phyloP scores from a whole-genome alignment of 2,888 invertebrate species.

The Drosophila crucigera region DNA sequence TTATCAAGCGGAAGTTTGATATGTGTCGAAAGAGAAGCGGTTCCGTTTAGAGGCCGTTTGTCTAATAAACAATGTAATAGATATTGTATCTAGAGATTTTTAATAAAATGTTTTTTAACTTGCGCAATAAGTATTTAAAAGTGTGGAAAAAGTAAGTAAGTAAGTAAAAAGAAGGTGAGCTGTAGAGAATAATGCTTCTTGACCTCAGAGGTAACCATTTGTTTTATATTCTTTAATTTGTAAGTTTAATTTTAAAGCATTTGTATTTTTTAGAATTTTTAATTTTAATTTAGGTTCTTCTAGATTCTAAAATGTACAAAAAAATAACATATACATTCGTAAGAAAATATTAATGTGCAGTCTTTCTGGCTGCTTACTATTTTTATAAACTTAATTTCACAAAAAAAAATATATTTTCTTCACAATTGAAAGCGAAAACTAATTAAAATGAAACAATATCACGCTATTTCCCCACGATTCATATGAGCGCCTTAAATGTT shows the following conservation, averaged over 20 bases:
- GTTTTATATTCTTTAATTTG: neutral
- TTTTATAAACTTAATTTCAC: neutral
- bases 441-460: neutral
- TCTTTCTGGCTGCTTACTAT: neutral
- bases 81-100: neutral
- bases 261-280: accelerated
- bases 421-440: no score
- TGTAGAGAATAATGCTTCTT: neutral
- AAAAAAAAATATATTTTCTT: neutral
- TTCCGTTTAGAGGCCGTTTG: slow-evolving; percentile 31
- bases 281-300: no score
- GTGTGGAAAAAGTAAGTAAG: neutral
- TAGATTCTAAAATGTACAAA: neutral
- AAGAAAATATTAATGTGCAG: accelerated
- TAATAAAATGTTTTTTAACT: neutral
- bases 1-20: slow-evolving; percentile 40
- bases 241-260: neutral
- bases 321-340: accelerated
- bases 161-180: neutral
- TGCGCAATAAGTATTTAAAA: neutral
- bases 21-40: slow-evolving; percentile 21
- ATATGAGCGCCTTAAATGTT: neutral
- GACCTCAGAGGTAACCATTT: neutral
- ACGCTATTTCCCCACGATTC: neutral
- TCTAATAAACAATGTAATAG: neutral